Evolutionary conservation across 2,113 vertebrate genomes (phyloP).

Genomic region (Nothobranchius kuhntae): DNA sequence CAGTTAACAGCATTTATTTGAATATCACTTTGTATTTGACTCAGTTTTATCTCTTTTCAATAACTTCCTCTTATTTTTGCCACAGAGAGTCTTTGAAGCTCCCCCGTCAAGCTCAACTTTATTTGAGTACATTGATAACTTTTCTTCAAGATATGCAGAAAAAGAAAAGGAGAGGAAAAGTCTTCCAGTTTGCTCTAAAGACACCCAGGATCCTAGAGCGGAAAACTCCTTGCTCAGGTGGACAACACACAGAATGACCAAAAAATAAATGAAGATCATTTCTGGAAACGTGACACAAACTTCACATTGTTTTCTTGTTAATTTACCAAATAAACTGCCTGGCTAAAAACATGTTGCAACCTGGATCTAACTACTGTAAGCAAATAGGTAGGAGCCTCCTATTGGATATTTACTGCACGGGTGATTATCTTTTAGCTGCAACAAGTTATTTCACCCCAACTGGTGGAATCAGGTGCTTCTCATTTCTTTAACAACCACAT

Average conservation of each 20-base stretch:
- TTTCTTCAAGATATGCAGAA: constrained; percentile 75
- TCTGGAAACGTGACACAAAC: not conserved
- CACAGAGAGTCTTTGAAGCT: constrained; percentile 74
- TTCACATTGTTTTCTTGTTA: not conserved
- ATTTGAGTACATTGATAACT: constrained; percentile 75
- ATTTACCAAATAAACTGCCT: no score
- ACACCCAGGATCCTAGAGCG: constrained; percentile 24
- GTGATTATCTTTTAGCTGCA: no score
- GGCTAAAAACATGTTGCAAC: no score
- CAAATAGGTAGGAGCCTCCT: no score
- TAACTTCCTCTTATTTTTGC: constrained; percentile 5
- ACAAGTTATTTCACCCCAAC: no score
- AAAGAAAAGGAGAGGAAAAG: constrained; percentile 65
- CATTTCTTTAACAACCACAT: no score
- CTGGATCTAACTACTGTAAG: no score
- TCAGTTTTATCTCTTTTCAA: not conserved
- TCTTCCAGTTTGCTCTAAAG: constrained; percentile 52
- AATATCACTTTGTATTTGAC: not conserved
- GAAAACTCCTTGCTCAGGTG: constrained; percentile 79
- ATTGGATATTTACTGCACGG: no score
- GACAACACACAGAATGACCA: not conserved
- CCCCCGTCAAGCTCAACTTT: constrained; percentile 68
- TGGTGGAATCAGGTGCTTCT: no score
- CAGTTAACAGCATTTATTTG: no score
- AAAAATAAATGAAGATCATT: no score